Evolutionary conservation across 2,113 vertebrate species (phyloP).

Genomic region (Pica pica): DNA sequence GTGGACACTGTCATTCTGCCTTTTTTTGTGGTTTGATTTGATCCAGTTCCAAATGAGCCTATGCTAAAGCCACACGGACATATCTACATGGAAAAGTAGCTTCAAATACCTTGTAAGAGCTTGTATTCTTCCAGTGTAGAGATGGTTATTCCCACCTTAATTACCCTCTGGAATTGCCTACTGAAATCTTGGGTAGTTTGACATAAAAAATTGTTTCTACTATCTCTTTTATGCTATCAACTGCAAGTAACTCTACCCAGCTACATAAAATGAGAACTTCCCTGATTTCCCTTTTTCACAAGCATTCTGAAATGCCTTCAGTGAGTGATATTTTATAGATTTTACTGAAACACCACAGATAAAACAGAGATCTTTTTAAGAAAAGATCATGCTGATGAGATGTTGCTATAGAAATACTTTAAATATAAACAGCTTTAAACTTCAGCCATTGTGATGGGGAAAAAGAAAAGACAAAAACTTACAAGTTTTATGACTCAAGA

Average conservation of each 20-base stretch:
- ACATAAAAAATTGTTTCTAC: background rate
- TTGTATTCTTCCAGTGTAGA: background rate
- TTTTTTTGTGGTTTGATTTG: background rate
- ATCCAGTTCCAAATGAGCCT: background rate
- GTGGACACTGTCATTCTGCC: background rate
- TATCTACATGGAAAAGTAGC: background rate
- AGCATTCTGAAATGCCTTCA: background rate
- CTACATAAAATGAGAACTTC: background rate
- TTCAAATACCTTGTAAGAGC: background rate
- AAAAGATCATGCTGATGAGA: background rate
- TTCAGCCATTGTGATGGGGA: background rate
- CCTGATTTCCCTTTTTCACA: background rate
- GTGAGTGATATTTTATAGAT: background rate
- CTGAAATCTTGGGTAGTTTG: background rate
- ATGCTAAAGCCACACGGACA: background rate
- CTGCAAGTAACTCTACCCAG: background rate
- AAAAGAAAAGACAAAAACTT: background rate
- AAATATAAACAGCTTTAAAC: background rate
- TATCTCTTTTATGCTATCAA: background rate
- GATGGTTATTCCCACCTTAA: background rate
- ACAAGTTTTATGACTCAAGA: background rate
- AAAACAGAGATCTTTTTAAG: background rate
- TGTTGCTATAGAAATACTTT: conserved; percentile 9
- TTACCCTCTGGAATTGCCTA: background rate
- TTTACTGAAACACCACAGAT: background rate